Evolutionary conservation across 2,797 vertebrate species (phyloP).

Genomic region (Gephyroberyx darwinii): DNA sequence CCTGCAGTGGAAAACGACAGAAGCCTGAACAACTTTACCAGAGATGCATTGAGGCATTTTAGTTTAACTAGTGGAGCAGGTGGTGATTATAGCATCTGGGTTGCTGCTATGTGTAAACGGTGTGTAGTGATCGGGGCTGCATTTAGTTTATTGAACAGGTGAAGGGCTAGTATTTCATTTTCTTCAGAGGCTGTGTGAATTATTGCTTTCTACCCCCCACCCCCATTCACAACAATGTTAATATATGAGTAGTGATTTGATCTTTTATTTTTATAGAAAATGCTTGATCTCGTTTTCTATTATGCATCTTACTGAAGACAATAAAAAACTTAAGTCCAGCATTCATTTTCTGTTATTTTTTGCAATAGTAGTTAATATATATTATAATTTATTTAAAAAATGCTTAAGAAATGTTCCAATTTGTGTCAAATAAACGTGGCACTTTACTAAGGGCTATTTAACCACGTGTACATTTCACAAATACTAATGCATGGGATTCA

Average conservation of each 20-base stretch:
- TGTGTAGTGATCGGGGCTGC: not conserved
- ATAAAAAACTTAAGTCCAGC: constrained; percentile 62
- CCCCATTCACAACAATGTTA: constrained; percentile 21
- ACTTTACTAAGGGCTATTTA: constrained; percentile 12
- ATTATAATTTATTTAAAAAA: not conserved
- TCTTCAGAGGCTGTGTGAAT: constrained; percentile 4
- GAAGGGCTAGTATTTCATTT: not conserved
- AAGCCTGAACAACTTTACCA: constrained; percentile 2
- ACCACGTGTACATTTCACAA: not conserved
- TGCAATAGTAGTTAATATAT: not conserved
- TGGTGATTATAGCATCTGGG: not conserved
- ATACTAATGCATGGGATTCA: constrained; percentile 3
- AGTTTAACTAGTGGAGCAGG: not conserved
- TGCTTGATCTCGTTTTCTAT: constrained; percentile 73
- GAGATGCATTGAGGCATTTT: not conserved
- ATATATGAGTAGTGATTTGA: constrained; percentile 68
- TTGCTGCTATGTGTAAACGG: constrained; percentile 22
- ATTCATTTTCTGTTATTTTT: not conserved
- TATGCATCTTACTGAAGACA: constrained; percentile 61
- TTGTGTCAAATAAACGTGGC: not conserved
- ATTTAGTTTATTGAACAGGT: constrained; percentile 13
- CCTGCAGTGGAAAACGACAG: constrained; percentile 6
- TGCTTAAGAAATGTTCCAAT: not conserved
- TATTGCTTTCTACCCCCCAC: not conserved
- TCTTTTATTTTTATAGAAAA: constrained; percentile 85